Percentiles rank a stretch among this genome's conserved stretches.
Evolutionary conservation across 2,888 invertebrate genomes (phyloP).

Genomic region (Ethmia dodecea): DNA sequence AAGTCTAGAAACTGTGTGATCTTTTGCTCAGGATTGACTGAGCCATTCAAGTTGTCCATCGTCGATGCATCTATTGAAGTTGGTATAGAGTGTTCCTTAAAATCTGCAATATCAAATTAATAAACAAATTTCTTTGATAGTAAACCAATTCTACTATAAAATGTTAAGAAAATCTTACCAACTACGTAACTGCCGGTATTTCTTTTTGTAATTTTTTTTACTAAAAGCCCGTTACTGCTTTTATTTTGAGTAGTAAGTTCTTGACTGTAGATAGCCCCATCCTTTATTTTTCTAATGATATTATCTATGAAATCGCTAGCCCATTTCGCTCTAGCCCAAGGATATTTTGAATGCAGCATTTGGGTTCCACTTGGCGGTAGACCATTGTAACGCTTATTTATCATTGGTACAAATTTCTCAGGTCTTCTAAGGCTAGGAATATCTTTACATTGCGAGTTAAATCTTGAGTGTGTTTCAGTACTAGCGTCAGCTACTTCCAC

Average conservation of each 20-base stretch:
- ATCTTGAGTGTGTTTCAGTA: conserved; percentile 21
- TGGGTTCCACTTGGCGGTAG: no score
- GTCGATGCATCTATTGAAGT: neutral
- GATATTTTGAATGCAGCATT: conserved; percentile 14
- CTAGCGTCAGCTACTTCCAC: conserved; percentile 16
- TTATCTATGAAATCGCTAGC: conserved; percentile 61
- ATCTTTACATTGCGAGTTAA: no score
- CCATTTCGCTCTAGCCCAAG: conserved; percentile 50
- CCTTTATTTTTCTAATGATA: conserved; percentile 52
- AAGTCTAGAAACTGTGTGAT: neutral
- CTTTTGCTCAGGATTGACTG: neutral
- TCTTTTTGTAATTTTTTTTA: neutral
- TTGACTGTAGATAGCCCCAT: conserved; percentile 50
- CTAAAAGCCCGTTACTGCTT: neutral
- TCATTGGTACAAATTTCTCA: no score
- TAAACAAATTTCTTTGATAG: neutral
- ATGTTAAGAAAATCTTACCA: no score
- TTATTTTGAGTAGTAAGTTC: neutral
- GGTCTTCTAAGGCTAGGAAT: no score
- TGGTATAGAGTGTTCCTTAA: no score
- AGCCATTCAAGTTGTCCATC: no score
- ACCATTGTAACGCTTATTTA: no score
- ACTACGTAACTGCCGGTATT: no score
- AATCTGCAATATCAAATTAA: conserved; percentile 11
- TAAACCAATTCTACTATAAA: neutral